Percentiles rank a stretch among this genome's conserved stretches.
These are phyloP conservation scores for Asbolus verrucosus DNA, from an alignment of 1,140 invertebrate species.

Conservation along the genomic window DNA sequence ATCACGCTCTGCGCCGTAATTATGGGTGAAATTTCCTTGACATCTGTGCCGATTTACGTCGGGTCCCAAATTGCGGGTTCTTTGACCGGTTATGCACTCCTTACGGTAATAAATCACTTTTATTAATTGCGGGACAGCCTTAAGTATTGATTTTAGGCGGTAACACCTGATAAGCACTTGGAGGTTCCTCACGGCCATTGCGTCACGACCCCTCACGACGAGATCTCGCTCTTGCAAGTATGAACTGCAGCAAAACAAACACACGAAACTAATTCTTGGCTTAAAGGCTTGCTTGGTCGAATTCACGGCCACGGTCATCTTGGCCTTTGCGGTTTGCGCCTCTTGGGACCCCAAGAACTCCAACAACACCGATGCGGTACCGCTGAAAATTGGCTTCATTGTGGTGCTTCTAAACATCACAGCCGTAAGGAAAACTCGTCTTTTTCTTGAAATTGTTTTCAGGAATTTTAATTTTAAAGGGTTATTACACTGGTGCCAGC, in stretches of 20 bases:
- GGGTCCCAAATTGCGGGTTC: slow-evolving; percentile 78
- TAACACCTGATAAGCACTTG: slow-evolving; percentile 51
- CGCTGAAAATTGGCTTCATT: slow-evolving; percentile 65
- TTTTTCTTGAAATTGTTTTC: too few species aligned
- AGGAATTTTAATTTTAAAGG: slow-evolving; percentile 64
- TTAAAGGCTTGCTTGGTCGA: slow-evolving; percentile 65
- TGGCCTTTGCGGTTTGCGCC: slow-evolving; percentile 66
- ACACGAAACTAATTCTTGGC: too few species aligned
- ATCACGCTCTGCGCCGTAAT: slow-evolving; percentile 78
- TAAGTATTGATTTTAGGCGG: slow-evolving; percentile 46
- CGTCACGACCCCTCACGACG: slow-evolving; percentile 32
- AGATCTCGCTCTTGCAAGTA: slow-evolving; percentile 54
- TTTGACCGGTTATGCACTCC: slow-evolving; percentile 73
- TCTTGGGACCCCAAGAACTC: slow-evolving; percentile 66
- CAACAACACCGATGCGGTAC: slow-evolving; percentile 66
- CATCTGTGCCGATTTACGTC: slow-evolving; percentile 76
- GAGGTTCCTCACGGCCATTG: slow-evolving; percentile 29
- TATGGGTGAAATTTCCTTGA: slow-evolving; percentile 73
- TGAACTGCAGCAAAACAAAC: slow-evolving; percentile 17
- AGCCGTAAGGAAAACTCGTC: slow-evolving; percentile 13
- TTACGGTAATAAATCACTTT: slow-evolving; percentile 65
- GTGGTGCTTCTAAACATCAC: slow-evolving; percentile 54
- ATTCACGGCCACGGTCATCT: slow-evolving; percentile 63
- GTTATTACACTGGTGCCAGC: slow-evolving; percentile 78
- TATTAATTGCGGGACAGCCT: slow-evolving; percentile 26